A percentile compares a stretch with the other conserved stretches of the same genome.
Evolutionary conservation across 2,113 vertebrate species (phyloP).

Genomic region (Amphiprion ocellaris): DNA sequence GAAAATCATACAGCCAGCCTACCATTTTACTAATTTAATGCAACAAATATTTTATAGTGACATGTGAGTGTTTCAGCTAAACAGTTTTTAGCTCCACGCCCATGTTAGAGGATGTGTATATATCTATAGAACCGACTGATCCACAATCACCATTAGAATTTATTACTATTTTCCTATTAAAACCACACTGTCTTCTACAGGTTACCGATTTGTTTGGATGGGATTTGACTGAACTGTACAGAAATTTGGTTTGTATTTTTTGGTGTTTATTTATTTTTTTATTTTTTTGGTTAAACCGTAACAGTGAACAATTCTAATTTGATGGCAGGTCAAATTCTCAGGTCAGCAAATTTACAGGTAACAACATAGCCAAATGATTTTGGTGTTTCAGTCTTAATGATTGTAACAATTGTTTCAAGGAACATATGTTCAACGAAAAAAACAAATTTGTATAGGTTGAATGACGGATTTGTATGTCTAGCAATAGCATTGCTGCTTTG

Average conservation of each 20-base stretch:
- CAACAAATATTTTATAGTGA: not conserved
- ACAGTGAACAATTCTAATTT: not conserved
- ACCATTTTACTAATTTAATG: not conserved
- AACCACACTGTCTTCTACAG: not conserved
- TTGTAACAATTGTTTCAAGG: slow-evolving; percentile 20
- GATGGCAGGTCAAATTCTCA: not conserved
- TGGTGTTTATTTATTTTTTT: slow-evolving; percentile 42
- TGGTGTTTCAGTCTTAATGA: slow-evolving; percentile 38
- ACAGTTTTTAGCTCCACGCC: not conserved
- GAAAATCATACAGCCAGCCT: not conserved
- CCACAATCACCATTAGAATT: not conserved
- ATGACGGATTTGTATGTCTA: not conserved
- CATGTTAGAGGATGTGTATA: not conserved
- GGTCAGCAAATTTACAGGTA: not conserved
- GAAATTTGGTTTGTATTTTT: slow-evolving; percentile 37
- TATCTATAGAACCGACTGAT: not conserved
- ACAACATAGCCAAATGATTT: slow-evolving; percentile 34
- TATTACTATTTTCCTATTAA: not conserved
- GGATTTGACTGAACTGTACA: not conserved
- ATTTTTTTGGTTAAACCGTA: slow-evolving; percentile 38
- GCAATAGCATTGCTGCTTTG: slow-evolving; percentile 4
- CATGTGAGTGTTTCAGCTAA: not conserved
- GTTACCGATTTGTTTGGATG: not conserved
- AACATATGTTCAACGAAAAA: not conserved
- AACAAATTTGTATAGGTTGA: not conserved